Evolutionary conservation across 2,113 vertebrate genomes (phyloP), one percentile per base, ranked within the genome.

Genomic region (Chaenogobius annularis): DNA sequence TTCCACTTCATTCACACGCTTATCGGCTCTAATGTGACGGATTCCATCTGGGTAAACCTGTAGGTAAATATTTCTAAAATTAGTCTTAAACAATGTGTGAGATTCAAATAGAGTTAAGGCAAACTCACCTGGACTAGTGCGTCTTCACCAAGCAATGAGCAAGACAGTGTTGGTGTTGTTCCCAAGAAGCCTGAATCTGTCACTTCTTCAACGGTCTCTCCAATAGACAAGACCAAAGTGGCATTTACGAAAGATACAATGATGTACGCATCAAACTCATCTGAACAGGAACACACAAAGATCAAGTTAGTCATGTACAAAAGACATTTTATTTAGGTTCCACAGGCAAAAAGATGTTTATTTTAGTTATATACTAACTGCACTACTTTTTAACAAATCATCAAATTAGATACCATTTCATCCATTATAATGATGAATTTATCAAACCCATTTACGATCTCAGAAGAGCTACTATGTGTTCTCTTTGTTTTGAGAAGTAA

Each of bases 1-100:
- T 99, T 99, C 98, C 98, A 99, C n/a, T 75, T 99, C 98, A 1
- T 99, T 99, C 48, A 99, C 97, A 91, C 97, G 95, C 84, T 99
- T 99, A 87, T 99, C 98, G 35, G 98, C 98, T 70, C 97, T 92
- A 74, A 99, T 99, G 77, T 99, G 98, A 3, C 97, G 93, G 84
- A 99, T 99, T 0, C 97, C 97, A 47, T 99, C 98, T 13, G 98
- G 98, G 87, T 99, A 99, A 12, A 99, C 98, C 98, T 99, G 78
- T 12, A 55, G 0, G 40, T 5, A 43, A 10, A 65, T 8, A 65
- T 35, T 11, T 43, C 15, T 40, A 1, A 40, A 63, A 63, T 40
- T 40, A 63, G 31, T 40, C 61, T 40, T 54, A 40, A 40, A 12
- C 56, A 52, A 58, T 58, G 20, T n/a, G 19, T 54, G 47, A 50